These are phyloP conservation scores for Drosophila neoperkinsi DNA, from an alignment of 2,888 invertebrate genomes.

Conservation along the genomic window DNA sequence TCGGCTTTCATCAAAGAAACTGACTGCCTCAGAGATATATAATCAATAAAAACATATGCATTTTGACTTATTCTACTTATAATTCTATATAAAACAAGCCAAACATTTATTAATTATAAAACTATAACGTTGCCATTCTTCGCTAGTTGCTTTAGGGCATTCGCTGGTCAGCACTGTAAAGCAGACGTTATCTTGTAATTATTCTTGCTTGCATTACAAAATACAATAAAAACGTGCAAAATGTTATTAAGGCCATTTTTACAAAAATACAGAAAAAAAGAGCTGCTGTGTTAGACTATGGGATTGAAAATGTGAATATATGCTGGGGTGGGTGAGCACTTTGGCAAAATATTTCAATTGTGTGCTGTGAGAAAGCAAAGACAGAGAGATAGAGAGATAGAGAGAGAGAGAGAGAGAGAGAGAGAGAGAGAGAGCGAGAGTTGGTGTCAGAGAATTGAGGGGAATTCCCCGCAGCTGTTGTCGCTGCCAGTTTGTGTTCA, in stretches of 20 bases:
- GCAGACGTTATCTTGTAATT: conserved; percentile 42
- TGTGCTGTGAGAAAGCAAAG: conserved; percentile 3
- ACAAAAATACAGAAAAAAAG: background rate
- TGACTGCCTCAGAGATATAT: background rate
- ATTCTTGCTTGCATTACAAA: conserved; percentile 62
- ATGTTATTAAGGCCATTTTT: conserved; percentile 49
- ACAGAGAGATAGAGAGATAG: background rate
- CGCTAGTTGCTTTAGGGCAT: conserved; percentile 29
- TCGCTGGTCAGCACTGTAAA: conserved; percentile 6
- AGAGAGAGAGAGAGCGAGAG: background rate
- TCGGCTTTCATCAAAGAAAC: background rate
- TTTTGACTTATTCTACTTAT: background rate
- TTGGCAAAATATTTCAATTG: conserved; percentile 51
- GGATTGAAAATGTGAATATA: conserved; percentile 25
- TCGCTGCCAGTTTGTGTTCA: conserved; percentile 48
- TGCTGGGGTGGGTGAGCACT: conserved; percentile 30
- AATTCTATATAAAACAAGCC: background rate
- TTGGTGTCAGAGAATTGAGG: conserved; percentile 5
- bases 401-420: background rate
- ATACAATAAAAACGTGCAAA: conserved; percentile 69
- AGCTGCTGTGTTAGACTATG: conserved; percentile 8
- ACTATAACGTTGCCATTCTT: background rate
- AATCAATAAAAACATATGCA: background rate
- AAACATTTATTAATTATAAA: background rate
- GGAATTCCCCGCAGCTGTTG: conserved; percentile 51